phyloP scores from a whole-genome alignment of 2,113 vertebrate species.

The Trichechus manatus region DNA sequence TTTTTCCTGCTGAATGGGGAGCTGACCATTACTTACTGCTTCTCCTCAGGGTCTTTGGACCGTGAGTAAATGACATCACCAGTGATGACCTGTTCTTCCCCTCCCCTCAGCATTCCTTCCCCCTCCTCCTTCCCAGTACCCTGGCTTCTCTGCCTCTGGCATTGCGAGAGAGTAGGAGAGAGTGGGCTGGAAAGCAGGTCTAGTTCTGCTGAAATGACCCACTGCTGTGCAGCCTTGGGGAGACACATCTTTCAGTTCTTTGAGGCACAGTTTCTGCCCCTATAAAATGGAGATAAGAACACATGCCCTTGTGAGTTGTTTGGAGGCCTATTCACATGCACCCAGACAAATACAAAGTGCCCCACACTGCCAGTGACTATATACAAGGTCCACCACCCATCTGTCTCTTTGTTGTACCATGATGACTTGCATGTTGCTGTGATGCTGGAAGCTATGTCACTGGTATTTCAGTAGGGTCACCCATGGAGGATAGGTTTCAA shows the following conservation, averaged over 20 bases:
- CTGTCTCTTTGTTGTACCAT: neutral
- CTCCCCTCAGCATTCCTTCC: neutral
- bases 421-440: neutral
- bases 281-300: neutral
- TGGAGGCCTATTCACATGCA: neutral
- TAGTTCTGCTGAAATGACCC: neutral
- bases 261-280: neutral
- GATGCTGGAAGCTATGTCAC: neutral
- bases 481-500: neutral
- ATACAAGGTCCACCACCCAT: neutral
- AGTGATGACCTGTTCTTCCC: neutral
- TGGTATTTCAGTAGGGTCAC: neutral
- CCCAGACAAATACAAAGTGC: neutral
- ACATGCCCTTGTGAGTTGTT: accelerated
- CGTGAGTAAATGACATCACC: neutral
- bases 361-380: neutral
- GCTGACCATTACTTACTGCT: neutral
- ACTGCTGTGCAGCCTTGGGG: neutral
- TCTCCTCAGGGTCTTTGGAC: slow-evolving; percentile 33
- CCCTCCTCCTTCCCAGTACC: neutral
- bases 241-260: neutral
- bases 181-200: neutral
- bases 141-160: neutral
- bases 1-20: slow-evolving; percentile 40
- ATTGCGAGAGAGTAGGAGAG: neutral